Conservation (phyloP, 2,888 invertebrate genomes). For the Eudemis profundana region DNA sequence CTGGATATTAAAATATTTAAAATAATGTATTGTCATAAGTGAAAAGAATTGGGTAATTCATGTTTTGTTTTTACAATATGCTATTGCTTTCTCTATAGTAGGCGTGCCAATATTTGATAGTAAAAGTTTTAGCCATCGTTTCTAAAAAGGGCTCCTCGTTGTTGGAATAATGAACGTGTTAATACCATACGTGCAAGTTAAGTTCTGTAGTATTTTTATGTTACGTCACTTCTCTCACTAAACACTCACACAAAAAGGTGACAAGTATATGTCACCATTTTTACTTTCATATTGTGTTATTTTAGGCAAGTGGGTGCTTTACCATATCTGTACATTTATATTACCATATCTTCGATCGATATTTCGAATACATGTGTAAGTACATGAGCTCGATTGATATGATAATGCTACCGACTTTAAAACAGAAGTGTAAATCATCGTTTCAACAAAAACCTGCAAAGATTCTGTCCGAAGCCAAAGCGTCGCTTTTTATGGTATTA, state of each 20-base stretch:
- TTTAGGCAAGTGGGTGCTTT: no score
- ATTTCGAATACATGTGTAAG: no score
- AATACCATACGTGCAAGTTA: no score
- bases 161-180: background rate
- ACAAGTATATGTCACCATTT: no score
- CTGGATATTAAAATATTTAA: background rate
- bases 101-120: background rate
- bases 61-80: conserved; percentile 23
- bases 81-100: conserved; percentile 13
- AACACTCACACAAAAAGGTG: no score
- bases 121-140: background rate
- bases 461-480: conserved; percentile 16
- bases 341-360: no score
- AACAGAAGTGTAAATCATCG: conserved; percentile 10
- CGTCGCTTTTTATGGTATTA: conserved; percentile 20
- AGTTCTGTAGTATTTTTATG: background rate
- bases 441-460: conserved; percentile 6
- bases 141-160: background rate
- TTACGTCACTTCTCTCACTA: no score
- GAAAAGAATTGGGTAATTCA: conserved; percentile 23
- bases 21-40: conserved; percentile 10
- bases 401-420: background rate
- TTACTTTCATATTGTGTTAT: no score
- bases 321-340: no score
- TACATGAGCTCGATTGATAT: background rate